Evolutionary conservation across 92 coral and sea anemone species (phyloP), one percentile per base, ranked within the genome.

Genomic region (Porites evermanni): DNA sequence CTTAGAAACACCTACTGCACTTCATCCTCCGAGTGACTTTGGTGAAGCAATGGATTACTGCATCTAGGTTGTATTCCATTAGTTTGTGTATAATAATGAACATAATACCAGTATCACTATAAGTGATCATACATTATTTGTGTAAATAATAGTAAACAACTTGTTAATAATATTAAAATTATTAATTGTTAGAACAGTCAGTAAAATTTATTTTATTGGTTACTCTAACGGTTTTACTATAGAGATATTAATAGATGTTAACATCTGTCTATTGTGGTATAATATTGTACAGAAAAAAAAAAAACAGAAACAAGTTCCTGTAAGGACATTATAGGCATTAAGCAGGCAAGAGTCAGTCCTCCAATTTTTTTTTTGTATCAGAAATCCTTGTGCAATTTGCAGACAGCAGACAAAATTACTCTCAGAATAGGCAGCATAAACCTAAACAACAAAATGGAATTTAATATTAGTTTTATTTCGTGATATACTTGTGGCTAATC

Each of bases 11-110:
- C 83, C 94, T 4, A 88, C 89, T 16, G 65, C 91, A 13, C 82
- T 86, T 82, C 91, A 90, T 72, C 82, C 91, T 56, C 80, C 94
- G 13, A 89, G 81, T 80, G 98, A 94, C 75, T 90, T 92, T 79
- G 69, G 94, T 78, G 98, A 95, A 82, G 87, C 96, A 50, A 95
- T 95, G 98, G 98, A 95, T 90, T 94, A 92, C 83, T 94, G 98
- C 66, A 94, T 90, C 29, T 94, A 87, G 88, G 60, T 68, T 24
- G 72, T 67, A 53, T 58, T 61, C 10, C 20, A 59, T 38, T 80
- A 4, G n/a, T 3, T 32, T 8, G 24, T 23, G 17, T 32, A 26
- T 38, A 51, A n/a, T 52, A 6, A 84, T 38, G 21, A 23, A 63
- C 17, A 26, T 50, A 4, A 38, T 38, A 38, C 47, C 47, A 38